Conservation (phyloP, 2,113 vertebrate genomes). For the Callaeas wilsoni region DNA sequence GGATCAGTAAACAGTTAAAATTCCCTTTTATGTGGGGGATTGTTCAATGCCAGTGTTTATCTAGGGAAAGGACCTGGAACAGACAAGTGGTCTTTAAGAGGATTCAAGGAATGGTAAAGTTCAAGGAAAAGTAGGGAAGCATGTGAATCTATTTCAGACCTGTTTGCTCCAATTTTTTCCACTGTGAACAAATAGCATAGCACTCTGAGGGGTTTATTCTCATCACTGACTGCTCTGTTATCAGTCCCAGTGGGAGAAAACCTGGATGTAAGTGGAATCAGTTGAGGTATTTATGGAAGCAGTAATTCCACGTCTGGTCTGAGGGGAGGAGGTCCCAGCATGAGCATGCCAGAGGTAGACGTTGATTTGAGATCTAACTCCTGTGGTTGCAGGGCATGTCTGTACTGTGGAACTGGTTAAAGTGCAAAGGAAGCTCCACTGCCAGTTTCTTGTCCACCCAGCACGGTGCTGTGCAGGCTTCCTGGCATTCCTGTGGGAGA, state of each 20-base stretch:
- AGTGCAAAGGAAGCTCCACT: background rate
- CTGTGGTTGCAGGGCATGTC: rapidly evolving
- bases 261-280: background rate
- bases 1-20: background rate
- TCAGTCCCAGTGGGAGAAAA: background rate
- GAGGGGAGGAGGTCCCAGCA: background rate
- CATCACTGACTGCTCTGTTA: background rate
- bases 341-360: background rate
- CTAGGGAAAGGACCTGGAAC: background rate
- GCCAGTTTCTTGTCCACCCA: background rate
- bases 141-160: background rate
- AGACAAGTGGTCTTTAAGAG: background rate
- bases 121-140: background rate
- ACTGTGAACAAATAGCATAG: background rate
- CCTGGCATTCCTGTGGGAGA: background rate
- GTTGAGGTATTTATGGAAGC: background rate
- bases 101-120: background rate
- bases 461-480: background rate
- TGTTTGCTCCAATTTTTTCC: background rate
- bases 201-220: background rate
- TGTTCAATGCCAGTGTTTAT: background rate
- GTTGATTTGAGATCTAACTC: background rate
- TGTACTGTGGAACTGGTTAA: background rate
- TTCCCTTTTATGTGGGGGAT: background rate
- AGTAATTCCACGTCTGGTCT: background rate